Evolutionary conservation across 2,797 vertebrate genomes (phyloP), one percentile per base, ranked within the genome.

Genomic region (Halcyon chelicuti): DNA sequence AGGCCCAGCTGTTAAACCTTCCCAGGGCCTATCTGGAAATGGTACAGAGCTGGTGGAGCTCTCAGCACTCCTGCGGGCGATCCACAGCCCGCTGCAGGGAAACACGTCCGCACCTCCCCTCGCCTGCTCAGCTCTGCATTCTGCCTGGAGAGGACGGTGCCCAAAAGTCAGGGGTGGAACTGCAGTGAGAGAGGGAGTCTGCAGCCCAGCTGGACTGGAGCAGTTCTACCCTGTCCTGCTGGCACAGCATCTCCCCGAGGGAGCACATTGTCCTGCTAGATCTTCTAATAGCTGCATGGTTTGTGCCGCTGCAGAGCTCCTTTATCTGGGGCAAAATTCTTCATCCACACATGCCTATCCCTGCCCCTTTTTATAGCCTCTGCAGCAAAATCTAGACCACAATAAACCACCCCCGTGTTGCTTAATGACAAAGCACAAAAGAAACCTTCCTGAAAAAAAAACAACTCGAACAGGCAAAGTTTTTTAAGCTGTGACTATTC

Each of bases 371-470:
- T 40, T 33, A 57, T 8, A 71, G 44, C 12, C 31, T 65, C 51
- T 60, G 16, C 37, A 67, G n/a, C 31, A 91, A 84, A 67, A 75
- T 46, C 28, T 23, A 55, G 39, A 73, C 19, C 18, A 58, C 4
- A 13, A 19, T 0, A 72, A 33, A 54, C 14, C 8, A 20, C 9
- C 10, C 33, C 11, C 4, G 0, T 16, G 28, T 26, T 61, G 16
- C 66, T 87, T 66, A 42, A 70, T 37, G 14, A 75, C 28, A 78
- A 84, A 92, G 28, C 15, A 28, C 42, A 75, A 63, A 52, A 61
- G n/a, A 39, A 75, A 33, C 51, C 65, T 77, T 25, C 18, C 29
- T 40, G 77, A 85, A 78, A 80, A 26, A 15, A 12, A n/a, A 40
- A 28, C 47, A 39, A 5, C 14, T 1, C 9, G 28, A 78, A 31